phyloP scores from a whole-genome alignment of 2,888 invertebrate genomes.

The Drosophila flavopinicola region DNA sequence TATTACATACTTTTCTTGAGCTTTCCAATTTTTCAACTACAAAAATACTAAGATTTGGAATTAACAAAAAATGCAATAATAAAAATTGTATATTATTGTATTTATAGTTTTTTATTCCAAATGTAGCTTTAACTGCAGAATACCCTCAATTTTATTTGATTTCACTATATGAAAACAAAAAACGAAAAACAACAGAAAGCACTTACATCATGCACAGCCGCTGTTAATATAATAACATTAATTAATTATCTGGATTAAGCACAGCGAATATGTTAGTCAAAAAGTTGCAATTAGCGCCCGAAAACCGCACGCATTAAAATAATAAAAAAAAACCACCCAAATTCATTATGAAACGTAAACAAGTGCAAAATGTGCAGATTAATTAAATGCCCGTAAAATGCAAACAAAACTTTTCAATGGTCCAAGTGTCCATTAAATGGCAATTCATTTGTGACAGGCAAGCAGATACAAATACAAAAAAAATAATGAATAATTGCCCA shows the following conservation, averaged over 20 bases:
- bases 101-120: no score
- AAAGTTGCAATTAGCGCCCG: conserved; percentile 37
- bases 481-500: conserved; percentile 41
- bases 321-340: not conserved
- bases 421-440: conserved; percentile 29
- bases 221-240: not conserved
- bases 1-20: no score
- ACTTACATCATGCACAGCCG: not conserved
- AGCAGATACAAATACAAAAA: not conserved
- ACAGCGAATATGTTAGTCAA: conserved; percentile 28
- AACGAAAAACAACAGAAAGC: not conserved
- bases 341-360: conserved; percentile 22
- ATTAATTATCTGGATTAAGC: conserved; percentile 9
- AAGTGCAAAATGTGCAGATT: conserved; percentile 23
- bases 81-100: no score
- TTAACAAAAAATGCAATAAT: no score
- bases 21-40: no score
- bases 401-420: conserved; percentile 16
- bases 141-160: no score
- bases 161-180: no score
- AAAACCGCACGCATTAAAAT: conserved; percentile 36
- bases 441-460: conserved; percentile 19
- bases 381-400: conserved; percentile 21
- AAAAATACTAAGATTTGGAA: no score
- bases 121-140: no score